A percentile compares a stretch with the other conserved stretches of the same genome.
Conservation (phyloP, 2,888 invertebrate species). For the Subacronicta megacephala region DNA sequence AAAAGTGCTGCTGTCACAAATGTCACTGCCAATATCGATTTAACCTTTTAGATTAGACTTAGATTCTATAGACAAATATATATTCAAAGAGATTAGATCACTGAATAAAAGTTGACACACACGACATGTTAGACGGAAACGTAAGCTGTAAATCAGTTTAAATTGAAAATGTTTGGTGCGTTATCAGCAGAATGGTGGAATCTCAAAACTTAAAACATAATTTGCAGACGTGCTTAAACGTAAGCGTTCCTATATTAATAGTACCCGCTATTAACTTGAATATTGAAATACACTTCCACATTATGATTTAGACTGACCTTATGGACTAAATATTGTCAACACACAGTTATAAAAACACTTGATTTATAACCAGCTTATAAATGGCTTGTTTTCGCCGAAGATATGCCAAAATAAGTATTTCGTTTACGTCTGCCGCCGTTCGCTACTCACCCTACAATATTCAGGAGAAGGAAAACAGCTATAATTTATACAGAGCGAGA, state of each 20-base stretch:
- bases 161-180: background rate
- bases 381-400: conserved; percentile 82
- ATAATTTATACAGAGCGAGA: conserved; percentile 77
- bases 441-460: conserved; percentile 71
- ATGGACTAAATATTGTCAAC: conserved; percentile 37
- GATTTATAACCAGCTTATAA: conserved; percentile 78
- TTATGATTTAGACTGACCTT: conserved; percentile 15
- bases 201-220: conserved; percentile 1
- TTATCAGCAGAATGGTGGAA: conserved; percentile 3
- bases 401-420: conserved; percentile 80
- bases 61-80: too few species aligned
- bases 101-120: too few species aligned
- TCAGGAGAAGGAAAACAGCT: conserved; percentile 79
- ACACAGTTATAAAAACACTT: conserved; percentile 54
- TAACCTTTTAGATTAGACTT: too few species aligned
- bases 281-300: background rate
- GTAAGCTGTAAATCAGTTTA: background rate
- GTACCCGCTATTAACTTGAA: conserved; percentile 1
- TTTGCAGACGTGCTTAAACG: too few species aligned
- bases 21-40: too few species aligned
- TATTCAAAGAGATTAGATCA: too few species aligned
- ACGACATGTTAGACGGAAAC: conserved; percentile 3
- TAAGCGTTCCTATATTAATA: conserved; percentile 1
- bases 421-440: conserved; percentile 73
- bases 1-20: too few species aligned